Conservation (phyloP, 2,888 invertebrate genomes). For the Yponomeuta evonymella region DNA sequence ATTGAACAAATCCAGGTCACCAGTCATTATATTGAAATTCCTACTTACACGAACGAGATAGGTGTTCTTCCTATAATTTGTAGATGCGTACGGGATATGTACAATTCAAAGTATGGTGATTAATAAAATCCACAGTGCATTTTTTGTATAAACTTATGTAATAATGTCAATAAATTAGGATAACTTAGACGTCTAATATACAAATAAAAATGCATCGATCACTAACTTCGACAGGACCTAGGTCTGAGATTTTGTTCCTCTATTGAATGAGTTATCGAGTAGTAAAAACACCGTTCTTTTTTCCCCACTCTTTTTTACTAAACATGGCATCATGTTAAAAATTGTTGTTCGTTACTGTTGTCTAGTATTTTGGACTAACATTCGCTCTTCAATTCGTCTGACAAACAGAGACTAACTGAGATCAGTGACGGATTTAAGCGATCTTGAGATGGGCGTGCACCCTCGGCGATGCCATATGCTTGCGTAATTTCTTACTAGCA, state of each 20-base stretch:
- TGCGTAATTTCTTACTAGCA: not conserved
- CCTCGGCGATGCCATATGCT: slow-evolving; percentile 13
- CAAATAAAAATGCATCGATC: not conserved
- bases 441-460: slow-evolving; percentile 17
- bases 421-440: slow-evolving; percentile 11
- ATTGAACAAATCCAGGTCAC: no score
- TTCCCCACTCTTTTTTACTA: no score
- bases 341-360: no score
- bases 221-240: not conserved
- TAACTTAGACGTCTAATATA: not conserved
- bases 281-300: no score
- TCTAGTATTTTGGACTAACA: no score
- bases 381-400: no score
- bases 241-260: slow-evolving; percentile 8
- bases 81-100: no score
- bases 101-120: not conserved
- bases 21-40: no score
- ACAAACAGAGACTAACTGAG: no score
- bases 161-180: not conserved
- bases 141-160: not conserved
- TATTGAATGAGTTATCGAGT: not conserved
- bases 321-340: no score
- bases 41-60: no score
- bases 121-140: not conserved
- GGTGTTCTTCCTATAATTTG: no score